Percentiles rank a stretch among this genome's conserved stretches.
phyloP scores from a whole-genome alignment of 2,797 vertebrate species.

The Hephaestus fuliginosus region DNA sequence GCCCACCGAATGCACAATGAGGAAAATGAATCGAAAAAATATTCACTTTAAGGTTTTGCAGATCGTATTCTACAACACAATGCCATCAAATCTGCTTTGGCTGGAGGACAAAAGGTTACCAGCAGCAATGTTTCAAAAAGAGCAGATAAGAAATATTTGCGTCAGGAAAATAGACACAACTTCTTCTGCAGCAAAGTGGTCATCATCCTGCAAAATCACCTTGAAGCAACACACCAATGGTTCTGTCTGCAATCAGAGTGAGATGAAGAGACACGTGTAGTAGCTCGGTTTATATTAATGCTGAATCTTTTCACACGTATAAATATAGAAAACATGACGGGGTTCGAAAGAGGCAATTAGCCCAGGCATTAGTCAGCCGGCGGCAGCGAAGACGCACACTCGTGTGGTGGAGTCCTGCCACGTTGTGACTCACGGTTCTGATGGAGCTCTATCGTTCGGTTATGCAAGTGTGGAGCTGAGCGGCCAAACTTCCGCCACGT shows the following conservation, averaged over 20 bases:
- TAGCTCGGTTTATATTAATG: not conserved
- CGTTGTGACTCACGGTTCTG: not conserved
- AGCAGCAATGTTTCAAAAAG: conserved; percentile 5
- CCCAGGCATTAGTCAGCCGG: conserved; percentile 14
- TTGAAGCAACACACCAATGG: not conserved
- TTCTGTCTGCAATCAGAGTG: not conserved
- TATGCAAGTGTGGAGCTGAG: conserved; percentile 12
- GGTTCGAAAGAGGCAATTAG: conserved; percentile 6
- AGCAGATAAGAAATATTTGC: conserved; percentile 14
- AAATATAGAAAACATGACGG: not conserved
- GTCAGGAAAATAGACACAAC: not conserved
- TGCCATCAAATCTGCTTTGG: not conserved
- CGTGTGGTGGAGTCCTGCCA: not conserved
- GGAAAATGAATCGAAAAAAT: not conserved
- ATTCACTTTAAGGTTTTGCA: not conserved
- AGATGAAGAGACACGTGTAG: not conserved
- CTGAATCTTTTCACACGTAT: not conserved
- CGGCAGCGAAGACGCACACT: conserved; percentile 11
- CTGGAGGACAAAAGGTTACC: conserved; percentile 1
- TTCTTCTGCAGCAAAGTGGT: not conserved
- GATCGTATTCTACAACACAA: not conserved
- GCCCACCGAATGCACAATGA: conserved; percentile 26
- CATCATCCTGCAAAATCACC: conserved; percentile 3
- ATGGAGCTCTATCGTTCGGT: not conserved
- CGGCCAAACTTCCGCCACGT: not conserved